Evolutionary conservation across 2,113 vertebrate genomes (phyloP).

Genomic region (Corythoichthys haematopterus): DNA sequence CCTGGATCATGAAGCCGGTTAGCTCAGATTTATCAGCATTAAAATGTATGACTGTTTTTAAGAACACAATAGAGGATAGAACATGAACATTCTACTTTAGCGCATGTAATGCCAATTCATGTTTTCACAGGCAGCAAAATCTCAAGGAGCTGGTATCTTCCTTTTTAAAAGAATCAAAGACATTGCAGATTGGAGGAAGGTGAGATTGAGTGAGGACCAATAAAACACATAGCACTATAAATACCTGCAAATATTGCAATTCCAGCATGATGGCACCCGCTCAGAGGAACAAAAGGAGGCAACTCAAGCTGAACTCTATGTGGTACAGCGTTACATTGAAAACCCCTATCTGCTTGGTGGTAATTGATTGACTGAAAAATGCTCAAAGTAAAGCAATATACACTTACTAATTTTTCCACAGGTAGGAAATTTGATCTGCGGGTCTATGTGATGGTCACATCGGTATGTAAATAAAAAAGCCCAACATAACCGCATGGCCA

Average conservation of each 20-base stretch:
- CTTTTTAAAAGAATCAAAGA: conserved; percentile 83
- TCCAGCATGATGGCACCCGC: conserved; percentile 69
- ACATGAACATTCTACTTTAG: background rate
- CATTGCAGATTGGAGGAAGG: conserved; percentile 85
- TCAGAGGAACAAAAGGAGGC: conserved; percentile 83
- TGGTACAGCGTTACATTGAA: conserved; percentile 86
- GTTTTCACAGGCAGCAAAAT: conserved; percentile 75
- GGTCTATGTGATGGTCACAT: conserved; percentile 81
- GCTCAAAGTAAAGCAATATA: too few relatives aligned
- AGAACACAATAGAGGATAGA: background rate
- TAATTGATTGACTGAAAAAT: conserved; percentile 31
- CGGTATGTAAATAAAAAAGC: conserved; percentile 61
- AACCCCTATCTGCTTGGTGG: conserved; percentile 88
- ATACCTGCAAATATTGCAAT: background rate
- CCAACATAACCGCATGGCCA: background rate
- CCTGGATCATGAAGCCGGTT: conserved; percentile 87
- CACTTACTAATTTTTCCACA: conserved; percentile 31
- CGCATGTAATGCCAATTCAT: too few relatives aligned
- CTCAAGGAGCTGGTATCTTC: conserved; percentile 86
- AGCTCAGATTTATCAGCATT: conserved; percentile 34
- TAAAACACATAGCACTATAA: background rate
- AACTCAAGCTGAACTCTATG: conserved; percentile 81
- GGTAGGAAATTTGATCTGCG: conserved; percentile 85
- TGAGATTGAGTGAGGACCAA: conserved; percentile 31
- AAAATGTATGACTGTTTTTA: background rate